These are phyloP conservation scores for Heliocidaris erythrogramma DNA, from an alignment of 35 echinoderm and acorn worm species.

Conservation along the genomic window DNA sequence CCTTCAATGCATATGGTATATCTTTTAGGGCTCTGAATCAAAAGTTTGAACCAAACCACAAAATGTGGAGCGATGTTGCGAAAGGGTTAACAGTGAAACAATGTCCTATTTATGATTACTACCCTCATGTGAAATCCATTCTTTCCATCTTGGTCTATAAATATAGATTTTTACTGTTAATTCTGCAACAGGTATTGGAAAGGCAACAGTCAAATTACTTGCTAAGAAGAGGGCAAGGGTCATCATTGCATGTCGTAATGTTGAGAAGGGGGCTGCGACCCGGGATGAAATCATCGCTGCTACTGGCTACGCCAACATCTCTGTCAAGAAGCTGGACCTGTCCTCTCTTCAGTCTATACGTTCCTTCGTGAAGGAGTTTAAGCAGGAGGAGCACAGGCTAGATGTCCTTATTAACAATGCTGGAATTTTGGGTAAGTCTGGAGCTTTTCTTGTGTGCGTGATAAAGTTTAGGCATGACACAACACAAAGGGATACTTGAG, in stretches of 20 bases:
- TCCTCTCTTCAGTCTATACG: slow-evolving; percentile 68
- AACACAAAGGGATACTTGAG: no score
- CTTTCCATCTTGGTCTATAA: no score
- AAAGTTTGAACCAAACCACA: neutral
- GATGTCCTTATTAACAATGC: slow-evolving; percentile 74
- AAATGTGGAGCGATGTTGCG: neutral
- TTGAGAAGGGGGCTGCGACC: slow-evolving; percentile 42
- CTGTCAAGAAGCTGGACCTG: slow-evolving; percentile 56
- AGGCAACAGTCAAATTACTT: slow-evolving; percentile 37
- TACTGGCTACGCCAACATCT: slow-evolving; percentile 51
- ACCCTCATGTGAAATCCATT: no score
- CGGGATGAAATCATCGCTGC: slow-evolving; percentile 51
- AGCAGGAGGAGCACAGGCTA: slow-evolving; percentile 48
- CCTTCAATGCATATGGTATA: neutral
- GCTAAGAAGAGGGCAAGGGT: slow-evolving; percentile 48
- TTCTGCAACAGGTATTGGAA: slow-evolving; percentile 29
- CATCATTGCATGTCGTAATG: slow-evolving; percentile 63
- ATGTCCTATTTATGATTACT: no score
- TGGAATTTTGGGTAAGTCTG: slow-evolving; percentile 30
- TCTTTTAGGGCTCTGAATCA: neutral
- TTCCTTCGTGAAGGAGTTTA: slow-evolving; percentile 51
- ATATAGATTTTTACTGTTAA: neutral
- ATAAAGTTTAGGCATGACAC: no score
- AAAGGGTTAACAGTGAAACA: neutral
- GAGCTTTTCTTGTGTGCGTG: neutral